These are phyloP conservation scores for Chloroceryle aenea DNA, from an alignment of 2,113 vertebrate species.

Conservation along the genomic window DNA sequence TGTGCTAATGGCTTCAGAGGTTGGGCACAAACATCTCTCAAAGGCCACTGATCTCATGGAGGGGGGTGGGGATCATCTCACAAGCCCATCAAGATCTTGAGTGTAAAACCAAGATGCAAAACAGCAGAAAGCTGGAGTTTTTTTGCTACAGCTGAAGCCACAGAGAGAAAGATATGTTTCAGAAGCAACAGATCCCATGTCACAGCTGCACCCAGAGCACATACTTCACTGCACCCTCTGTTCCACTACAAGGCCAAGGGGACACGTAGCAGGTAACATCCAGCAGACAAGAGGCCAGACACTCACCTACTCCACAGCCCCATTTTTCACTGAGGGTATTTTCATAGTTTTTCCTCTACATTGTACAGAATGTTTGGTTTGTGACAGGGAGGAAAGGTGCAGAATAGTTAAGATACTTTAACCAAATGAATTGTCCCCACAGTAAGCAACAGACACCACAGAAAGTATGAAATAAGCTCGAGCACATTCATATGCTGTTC, in stretches of 20 bases:
- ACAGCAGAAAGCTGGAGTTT: neutral
- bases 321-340: accelerated
- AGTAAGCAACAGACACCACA: neutral
- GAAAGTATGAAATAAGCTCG: neutral
- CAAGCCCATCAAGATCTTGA: neutral
- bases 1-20: accelerated
- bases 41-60: neutral
- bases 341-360: neutral
- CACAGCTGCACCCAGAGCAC: accelerated
- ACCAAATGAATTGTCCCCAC: neutral
- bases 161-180: neutral
- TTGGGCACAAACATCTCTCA: neutral
- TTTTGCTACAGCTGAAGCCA: neutral
- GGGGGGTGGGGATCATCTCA: too few species aligned
- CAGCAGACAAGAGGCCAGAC: too few species aligned
- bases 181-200: neutral
- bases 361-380: accelerated
- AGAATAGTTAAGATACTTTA: neutral
- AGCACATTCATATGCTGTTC: neutral
- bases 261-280: too few species aligned
- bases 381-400: neutral
- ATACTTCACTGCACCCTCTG: too few species aligned
- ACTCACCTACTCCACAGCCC: neutral
- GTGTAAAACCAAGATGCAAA: accelerated
- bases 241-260: neutral